Conservation (phyloP, 2,113 vertebrate genomes). For the Chlorodrepanis virens region DNA sequence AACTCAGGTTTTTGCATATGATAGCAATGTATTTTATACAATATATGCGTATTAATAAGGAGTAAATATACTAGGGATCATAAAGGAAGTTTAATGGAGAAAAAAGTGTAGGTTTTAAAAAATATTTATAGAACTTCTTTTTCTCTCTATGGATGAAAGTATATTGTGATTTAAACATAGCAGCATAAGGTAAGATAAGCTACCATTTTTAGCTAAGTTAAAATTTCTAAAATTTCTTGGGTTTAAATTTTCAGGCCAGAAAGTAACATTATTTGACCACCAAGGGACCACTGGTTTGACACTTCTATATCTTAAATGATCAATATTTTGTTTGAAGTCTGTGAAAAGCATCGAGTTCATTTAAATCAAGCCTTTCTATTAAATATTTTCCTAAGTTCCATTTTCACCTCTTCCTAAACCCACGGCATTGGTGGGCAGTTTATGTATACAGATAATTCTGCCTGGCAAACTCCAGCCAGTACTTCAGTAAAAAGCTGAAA, state of each 20-base stretch:
- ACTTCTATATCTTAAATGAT: neutral
- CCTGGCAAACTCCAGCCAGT: neutral
- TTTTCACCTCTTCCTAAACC: neutral
- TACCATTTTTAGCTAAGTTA: neutral
- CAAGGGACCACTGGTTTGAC: neutral
- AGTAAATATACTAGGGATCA: neutral
- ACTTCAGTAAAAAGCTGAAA: neutral
- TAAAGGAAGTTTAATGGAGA: neutral
- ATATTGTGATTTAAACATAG: neutral
- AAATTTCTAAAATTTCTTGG: neutral
- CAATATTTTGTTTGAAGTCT: neutral
- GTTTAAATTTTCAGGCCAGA: neutral
- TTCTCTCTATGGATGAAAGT: neutral
- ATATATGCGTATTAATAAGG: neutral
- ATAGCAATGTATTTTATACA: neutral
- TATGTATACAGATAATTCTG: neutral
- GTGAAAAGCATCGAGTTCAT: neutral
- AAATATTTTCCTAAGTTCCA: neutral
- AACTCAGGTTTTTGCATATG: neutral
- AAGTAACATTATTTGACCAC: neutral
- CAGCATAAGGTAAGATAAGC: neutral
- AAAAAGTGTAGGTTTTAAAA: neutral
- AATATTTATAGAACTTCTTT: neutral
- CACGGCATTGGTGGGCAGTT: neutral
- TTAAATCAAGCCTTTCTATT: neutral